Percentiles rank a stretch among this genome's conserved stretches.
phyloP scores from a whole-genome alignment of 2,888 invertebrate species.

The Oxycera nigricornis region DNA sequence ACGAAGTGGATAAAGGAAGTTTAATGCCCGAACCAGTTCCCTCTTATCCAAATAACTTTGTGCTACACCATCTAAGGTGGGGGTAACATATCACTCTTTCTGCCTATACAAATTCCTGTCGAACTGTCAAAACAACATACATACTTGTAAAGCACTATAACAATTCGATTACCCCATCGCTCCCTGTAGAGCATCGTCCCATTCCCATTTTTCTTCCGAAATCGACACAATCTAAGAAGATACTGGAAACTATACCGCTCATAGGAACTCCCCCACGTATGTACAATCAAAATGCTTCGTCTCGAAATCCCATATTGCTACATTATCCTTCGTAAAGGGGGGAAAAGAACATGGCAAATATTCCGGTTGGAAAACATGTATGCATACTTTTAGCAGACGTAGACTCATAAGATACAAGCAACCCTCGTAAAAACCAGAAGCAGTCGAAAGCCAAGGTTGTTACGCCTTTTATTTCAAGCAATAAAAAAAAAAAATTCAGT shows the following conservation, averaged over 20 bases:
- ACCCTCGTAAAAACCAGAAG: constrained; percentile 43
- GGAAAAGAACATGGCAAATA: background rate
- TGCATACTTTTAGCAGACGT: background rate
- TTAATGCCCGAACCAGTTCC: too few species aligned
- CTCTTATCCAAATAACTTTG: too few species aligned
- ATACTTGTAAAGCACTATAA: background rate
- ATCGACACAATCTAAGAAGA: background rate
- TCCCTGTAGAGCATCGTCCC: background rate
- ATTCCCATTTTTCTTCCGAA: background rate
- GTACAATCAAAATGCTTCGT: constrained; percentile 42
- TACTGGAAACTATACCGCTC: background rate
- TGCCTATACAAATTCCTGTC: constrained; percentile 40
- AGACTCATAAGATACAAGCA: background rate
- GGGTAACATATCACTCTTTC: background rate
- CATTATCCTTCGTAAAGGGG: constrained; percentile 1
- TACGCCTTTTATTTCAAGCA: constrained; percentile 46
- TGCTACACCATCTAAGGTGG: background rate
- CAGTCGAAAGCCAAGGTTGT: constrained; percentile 33
- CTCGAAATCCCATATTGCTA: constrained; percentile 10
- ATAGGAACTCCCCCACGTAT: constrained; percentile 41
- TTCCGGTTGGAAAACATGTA: background rate
- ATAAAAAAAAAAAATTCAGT: constrained; percentile 47
- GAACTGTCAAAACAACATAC: constrained; percentile 44
- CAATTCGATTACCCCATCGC: constrained; percentile 23
- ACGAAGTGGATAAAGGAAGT: too few species aligned